phyloP scores from a whole-genome alignment of 2,888 invertebrate genomes.

The Drosophila rubida region DNA sequence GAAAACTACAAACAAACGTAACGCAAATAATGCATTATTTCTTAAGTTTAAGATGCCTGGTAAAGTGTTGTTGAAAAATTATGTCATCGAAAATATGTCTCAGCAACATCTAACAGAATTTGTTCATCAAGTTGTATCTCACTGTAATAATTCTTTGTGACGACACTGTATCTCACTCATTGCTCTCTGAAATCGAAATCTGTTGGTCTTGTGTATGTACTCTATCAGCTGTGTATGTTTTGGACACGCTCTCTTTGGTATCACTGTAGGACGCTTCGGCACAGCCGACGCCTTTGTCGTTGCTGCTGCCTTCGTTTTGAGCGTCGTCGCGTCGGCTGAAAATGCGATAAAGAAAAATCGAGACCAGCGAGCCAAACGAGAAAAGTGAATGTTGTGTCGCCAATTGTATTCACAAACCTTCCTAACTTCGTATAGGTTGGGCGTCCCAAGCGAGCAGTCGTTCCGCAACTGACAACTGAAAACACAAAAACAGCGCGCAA shows the following conservation, averaged over 20 bases:
- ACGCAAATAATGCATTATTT: no score
- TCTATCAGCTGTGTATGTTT: constrained; percentile 32
- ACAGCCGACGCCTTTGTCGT: constrained; percentile 27
- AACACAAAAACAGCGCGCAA: constrained; percentile 36
- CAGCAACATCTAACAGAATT: background rate
- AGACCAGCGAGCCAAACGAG: constrained; percentile 64
- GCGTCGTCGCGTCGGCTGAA: constrained; percentile 49
- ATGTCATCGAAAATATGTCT: no score
- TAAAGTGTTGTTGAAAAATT: no score
- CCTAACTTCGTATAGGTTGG: constrained; percentile 81
- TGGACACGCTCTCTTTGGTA: constrained; percentile 48
- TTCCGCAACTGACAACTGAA: constrained; percentile 20
- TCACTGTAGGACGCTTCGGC: constrained; percentile 50
- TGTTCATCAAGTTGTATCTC: constrained; percentile 13
- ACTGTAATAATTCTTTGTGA: constrained; percentile 7
- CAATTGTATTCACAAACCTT: constrained; percentile 81
- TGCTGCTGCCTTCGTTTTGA: constrained; percentile 28
- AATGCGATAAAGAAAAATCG: constrained; percentile 81
- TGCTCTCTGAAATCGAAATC: constrained; percentile 13
- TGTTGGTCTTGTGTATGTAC: background rate
- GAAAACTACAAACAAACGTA: background rate
- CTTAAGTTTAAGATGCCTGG: no score
- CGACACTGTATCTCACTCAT: constrained; percentile 2
- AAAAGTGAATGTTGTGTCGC: constrained; percentile 81
- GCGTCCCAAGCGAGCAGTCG: constrained; percentile 71